Base-by-base conservation (phyloP, 2,113 vertebrate genomes). In the Leucopsar rothschildi region DNA sequence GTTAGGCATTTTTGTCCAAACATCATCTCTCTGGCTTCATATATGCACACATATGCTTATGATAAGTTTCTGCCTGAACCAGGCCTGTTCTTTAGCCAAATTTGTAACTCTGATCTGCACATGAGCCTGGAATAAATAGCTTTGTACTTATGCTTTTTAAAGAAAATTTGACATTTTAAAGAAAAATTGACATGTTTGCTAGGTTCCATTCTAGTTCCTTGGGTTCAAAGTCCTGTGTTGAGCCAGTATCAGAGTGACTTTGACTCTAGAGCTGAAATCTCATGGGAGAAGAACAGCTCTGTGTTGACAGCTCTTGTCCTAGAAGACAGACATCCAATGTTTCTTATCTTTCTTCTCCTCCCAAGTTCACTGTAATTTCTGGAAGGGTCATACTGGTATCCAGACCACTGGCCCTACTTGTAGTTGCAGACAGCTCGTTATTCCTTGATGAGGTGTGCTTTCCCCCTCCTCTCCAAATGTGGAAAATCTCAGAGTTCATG, bases 391-490 rank as follows among this genome's bases (percentile, higher is more conserved):
- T 15, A 6, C 78, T 66, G 33, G 16, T 52, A 77, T 66, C 29
- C 49, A 83, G 56, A 81, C 31, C 72, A 55, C 75, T 37, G n/a
- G 31, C 12, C 73, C 63, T 79, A 44, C 86, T 85, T 60, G 69
- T 60, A 75, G 45, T 28, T 81, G 81, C 83, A 95, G 86, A 92
- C 75, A 92, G 55, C 77, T 96, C 49, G 56, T 90, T 80, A 86
- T 90, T 88, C 90, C 77, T 57, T 65, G 65, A 29, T 11, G 70
- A 95, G 82, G 49, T 78, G 28, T 80, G 73, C 82, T 68, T 63
- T 85, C n/a, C 56, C 82, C 13, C 35, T 79, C 60, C 73, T 76
- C 93, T 91, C 95, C 91, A 96, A 95, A 90, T 90, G 95, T 83
- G 94, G 97, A 95, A 94, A 94, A 96, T 56, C 83, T 88, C 85